A percentile compares a stretch with the other conserved stretches of the same genome.
Evolutionary conservation across 2,113 vertebrate genomes (phyloP).

Genomic region (Jaculus jaculus): DNA sequence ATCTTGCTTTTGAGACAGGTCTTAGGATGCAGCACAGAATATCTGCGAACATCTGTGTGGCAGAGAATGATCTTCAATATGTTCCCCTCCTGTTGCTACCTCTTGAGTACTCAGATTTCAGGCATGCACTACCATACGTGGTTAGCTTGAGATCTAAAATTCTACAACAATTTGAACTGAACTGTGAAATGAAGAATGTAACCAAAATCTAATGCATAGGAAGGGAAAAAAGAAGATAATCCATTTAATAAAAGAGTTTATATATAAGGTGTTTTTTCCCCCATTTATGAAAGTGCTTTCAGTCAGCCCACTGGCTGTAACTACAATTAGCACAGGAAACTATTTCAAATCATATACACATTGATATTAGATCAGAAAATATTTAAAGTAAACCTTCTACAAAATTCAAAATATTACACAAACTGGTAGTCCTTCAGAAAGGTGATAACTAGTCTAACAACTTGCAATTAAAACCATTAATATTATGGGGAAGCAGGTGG

Average conservation of each 20-base stretch:
- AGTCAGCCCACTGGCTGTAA: not conserved
- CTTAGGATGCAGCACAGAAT: not conserved
- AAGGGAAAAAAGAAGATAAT: not conserved
- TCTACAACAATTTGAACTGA: not conserved
- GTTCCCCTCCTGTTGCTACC: not conserved
- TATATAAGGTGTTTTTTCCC: not conserved
- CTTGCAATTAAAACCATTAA: not conserved
- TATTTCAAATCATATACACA: not conserved
- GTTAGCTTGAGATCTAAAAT: not conserved
- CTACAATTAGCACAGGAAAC: not conserved
- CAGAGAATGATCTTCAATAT: not conserved
- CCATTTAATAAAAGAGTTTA: not conserved
- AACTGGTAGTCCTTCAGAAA: not conserved
- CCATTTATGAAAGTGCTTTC: not conserved
- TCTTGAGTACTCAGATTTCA: not conserved
- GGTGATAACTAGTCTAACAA: not conserved
- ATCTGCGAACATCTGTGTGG: not conserved
- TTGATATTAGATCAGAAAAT: not conserved
- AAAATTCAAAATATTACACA: conserved; percentile 5
- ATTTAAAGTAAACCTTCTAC: not conserved
- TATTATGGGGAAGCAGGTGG: not conserved
- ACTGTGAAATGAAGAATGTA: not conserved
- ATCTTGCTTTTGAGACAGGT: not conserved
- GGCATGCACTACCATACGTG: too few species aligned
- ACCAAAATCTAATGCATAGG: not conserved